These are phyloP conservation scores for Oncorhynchus kisutch DNA, from an alignment of 2,113 vertebrate species.

Conservation along the genomic window DNA sequence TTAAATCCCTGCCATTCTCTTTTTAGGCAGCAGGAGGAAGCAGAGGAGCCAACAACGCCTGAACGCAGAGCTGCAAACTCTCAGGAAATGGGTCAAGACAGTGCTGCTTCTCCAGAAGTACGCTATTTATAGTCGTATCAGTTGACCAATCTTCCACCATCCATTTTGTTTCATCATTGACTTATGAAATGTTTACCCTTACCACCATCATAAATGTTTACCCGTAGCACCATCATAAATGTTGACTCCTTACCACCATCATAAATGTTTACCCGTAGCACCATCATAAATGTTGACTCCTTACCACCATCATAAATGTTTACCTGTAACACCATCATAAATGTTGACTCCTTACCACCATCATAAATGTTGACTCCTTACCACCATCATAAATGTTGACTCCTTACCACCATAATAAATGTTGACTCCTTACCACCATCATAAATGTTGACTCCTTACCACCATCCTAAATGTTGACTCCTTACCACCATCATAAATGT, in stretches of 20 bases:
- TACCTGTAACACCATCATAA: no score
- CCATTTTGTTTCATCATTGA: background rate
- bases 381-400: no score
- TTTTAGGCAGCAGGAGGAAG: background rate
- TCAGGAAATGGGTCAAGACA: constrained; percentile 19
- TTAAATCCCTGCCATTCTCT: background rate
- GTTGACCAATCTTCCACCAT: background rate
- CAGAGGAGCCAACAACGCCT: no score
- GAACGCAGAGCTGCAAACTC: constrained; percentile 20
- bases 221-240: no score
- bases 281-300: background rate
- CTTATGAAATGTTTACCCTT: background rate
- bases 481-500: no score
- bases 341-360: no score
- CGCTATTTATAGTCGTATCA: background rate
- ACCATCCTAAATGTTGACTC: no score
- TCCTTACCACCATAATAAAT: no score
- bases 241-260: background rate
- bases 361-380: no score
- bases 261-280: background rate
- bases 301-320: background rate
- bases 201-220: no score
- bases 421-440: no score
- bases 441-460: no score
- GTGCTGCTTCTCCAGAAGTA: constrained; percentile 37